Evolutionary conservation across 2,888 invertebrate species (phyloP).

Genomic region (Erebia palarica): DNA sequence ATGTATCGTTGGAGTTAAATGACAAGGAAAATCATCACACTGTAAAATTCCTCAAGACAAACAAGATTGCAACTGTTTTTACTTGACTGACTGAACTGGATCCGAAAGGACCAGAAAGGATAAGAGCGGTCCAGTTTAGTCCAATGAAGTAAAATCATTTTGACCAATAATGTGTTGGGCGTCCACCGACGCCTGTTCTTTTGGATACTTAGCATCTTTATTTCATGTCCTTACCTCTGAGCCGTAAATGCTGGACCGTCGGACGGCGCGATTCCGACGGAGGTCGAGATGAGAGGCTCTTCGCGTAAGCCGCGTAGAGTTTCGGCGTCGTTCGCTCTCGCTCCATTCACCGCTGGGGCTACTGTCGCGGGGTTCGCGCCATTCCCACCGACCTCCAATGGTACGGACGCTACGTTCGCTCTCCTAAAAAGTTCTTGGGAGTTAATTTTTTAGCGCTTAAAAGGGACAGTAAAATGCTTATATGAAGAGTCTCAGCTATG

Average conservation of each 20-base stretch:
- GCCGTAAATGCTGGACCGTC: slow-evolving; percentile 65
- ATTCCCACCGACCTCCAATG: slow-evolving; percentile 63
- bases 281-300: slow-evolving; percentile 74
- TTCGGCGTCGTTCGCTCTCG: slow-evolving; percentile 49
- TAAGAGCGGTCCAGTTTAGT: no score
- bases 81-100: no score
- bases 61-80: no score
- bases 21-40: no score
- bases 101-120: no score
- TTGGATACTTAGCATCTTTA: no score
- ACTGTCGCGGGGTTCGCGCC: slow-evolving; percentile 67
- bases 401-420: slow-evolving; percentile 70
- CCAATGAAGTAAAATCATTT: no score
- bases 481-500: not conserved
- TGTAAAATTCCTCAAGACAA: no score
- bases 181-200: no score
- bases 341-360: slow-evolving; percentile 67
- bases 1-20: no score
- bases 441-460: not conserved
- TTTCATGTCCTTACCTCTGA: slow-evolving; percentile 55
- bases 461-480: not conserved
- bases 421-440: slow-evolving; percentile 52
- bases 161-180: no score
- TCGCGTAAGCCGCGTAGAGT: slow-evolving; percentile 54
- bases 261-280: slow-evolving; percentile 55